Percentiles rank a stretch among this genome's conserved stretches.
Conservation (phyloP, 2,888 invertebrate genomes). For the Boloria selene region DNA sequence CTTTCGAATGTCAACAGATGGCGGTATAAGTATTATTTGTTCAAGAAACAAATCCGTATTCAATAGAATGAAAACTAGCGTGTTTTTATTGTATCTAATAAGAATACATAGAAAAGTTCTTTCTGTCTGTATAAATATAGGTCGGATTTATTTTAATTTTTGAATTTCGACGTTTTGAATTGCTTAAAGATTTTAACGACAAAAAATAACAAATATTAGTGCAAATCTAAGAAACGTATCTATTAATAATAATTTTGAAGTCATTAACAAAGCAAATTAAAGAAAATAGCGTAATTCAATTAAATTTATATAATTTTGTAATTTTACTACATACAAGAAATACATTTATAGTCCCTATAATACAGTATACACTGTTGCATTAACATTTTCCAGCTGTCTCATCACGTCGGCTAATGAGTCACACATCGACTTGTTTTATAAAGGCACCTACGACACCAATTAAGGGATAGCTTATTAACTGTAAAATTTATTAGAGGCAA, state of each 20-base stretch:
- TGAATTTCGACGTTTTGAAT: too few species aligned
- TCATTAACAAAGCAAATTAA: too few species aligned
- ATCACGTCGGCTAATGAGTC: constrained; percentile 34
- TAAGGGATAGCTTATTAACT: constrained; percentile 72
- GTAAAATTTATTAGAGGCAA: constrained; percentile 29
- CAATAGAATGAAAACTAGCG: background rate
- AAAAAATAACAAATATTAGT: too few species aligned
- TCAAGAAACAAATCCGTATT: background rate
- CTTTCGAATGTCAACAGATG: background rate
- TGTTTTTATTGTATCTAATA: constrained; percentile 1
- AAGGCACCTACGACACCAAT: constrained; percentile 72
- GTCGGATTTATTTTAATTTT: too few species aligned
- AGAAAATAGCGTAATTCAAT: too few species aligned
- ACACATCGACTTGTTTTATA: constrained; percentile 59
- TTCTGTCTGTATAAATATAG: too few species aligned
- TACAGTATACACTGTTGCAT: constrained; percentile 51
- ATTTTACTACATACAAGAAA: background rate
- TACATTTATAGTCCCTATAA: constrained; percentile 13
- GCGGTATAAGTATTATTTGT: background rate
- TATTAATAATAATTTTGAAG: too few species aligned
- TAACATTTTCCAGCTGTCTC: constrained; percentile 42
- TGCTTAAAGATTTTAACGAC: too few species aligned
- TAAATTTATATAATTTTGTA: too few species aligned
- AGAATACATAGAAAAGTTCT: background rate
- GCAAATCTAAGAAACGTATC: too few species aligned